A percentile compares a stretch with the other conserved stretches of the same genome.
Conservation (phyloP, 2,888 invertebrate genomes). For the Luperina nickerlii region DNA sequence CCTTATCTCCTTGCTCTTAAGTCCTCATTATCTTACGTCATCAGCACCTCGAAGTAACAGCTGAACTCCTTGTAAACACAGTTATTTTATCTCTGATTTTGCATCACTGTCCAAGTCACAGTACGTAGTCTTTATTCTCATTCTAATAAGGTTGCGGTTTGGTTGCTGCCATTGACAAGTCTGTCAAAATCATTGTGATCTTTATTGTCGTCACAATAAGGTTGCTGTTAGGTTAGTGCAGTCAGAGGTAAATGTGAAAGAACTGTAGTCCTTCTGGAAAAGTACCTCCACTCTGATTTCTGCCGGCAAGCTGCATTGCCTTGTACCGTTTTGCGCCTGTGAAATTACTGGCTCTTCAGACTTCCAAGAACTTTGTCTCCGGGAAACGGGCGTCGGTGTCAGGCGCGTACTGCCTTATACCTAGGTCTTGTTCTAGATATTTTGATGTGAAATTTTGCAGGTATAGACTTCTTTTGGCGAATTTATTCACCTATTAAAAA, state of each 20-base stretch:
- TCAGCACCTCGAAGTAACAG: not conserved
- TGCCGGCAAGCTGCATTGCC: not conserved
- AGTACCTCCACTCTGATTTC: not conserved
- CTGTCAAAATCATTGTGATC: not conserved
- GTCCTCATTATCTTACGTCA: not conserved
- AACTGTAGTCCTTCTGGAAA: slow-evolving; percentile 2
- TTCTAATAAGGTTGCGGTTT: not conserved
- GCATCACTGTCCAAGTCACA: not conserved
- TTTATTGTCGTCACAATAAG: not conserved
- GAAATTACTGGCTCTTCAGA: slow-evolving; percentile 25
- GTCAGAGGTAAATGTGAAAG: too few relatives aligned
- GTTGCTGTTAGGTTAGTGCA: not conserved
- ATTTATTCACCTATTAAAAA: not conserved
- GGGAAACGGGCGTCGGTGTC: not conserved
- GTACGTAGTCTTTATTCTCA: not conserved
- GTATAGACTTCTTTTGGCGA: too few relatives aligned
- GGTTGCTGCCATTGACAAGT: not conserved
- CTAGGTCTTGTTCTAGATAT: too few relatives aligned
- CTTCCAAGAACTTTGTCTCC: not conserved
- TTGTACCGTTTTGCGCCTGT: slow-evolving; percentile 4
- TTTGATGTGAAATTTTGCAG: not conserved
- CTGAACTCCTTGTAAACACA: slow-evolving; percentile 6
- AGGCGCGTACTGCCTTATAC: too few relatives aligned
- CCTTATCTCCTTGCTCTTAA: not conserved
- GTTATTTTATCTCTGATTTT: not conserved